Base-by-base conservation (phyloP, 2,797 vertebrate genomes). In the Gadopsis marmoratus region DNA sequence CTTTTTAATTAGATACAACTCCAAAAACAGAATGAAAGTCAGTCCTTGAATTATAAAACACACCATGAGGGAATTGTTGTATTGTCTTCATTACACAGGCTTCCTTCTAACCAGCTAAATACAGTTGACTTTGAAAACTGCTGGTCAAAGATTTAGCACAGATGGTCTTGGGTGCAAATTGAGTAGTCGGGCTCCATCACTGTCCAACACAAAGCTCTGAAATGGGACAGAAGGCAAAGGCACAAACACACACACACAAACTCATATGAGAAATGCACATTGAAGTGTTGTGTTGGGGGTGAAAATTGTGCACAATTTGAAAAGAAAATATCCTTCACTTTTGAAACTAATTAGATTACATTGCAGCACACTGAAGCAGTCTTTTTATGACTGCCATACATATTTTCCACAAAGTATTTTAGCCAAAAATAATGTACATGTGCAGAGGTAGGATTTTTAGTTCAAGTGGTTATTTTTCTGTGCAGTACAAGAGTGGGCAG, bases 91-190 rank as follows among this genome's bases (percentile, higher is more conserved):
- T 73, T 37, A 55, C 23, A 35, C 12, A 47, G 23, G 61, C 26
- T 43, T 43, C 6, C n/a, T 63, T 83, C 54, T 66, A 19, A 73
- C 62, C 63, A 51, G 60, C 39, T 76, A 26, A 53, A 45, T 35
- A 70, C 37, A 66, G 67, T 19, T 76, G 80, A 65, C 71, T 85
- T 79, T 79, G 41, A 81, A 78, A 77, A 76, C 35, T 47, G 50
- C 74, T 79, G 84, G 48, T 84, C 61, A 14, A 55, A 80, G 70
- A 81, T 72, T 53, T 73, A 78, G 79, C 71, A 79, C 74, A 53
- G 62, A 79, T 73, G 60, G 48, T 82, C 73, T 4, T 8, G 21
- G 75, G 87, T 71, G 16, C 19, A 71, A 70, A 82, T 72, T 68
- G 74, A 86, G 45, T n/a, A 51, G n/a, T 41, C 39, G 47, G 69